phyloP scores from a whole-genome alignment of 2,888 invertebrate genomes.

The Dryocosmus kuriphilus region DNA sequence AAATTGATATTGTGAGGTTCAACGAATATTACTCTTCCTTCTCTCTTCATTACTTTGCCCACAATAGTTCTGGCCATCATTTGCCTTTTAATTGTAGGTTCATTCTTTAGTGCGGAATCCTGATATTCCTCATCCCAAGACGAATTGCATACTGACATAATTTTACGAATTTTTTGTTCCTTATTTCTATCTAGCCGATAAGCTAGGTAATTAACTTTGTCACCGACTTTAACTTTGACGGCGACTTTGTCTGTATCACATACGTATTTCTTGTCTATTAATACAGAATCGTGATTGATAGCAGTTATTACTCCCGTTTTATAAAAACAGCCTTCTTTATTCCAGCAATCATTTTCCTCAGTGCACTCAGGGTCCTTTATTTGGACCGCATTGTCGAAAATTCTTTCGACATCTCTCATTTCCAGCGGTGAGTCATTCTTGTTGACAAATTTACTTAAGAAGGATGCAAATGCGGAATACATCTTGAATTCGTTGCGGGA shows the following conservation, averaged over 20 bases:
- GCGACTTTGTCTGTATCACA: slow-evolving; percentile 78
- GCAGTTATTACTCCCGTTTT: slow-evolving; percentile 81
- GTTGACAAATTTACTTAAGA: slow-evolving; percentile 31
- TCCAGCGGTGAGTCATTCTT: slow-evolving; percentile 44
- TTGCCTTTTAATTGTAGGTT: slow-evolving; percentile 32
- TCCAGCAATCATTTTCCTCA: neutral
- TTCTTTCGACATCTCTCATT: slow-evolving; percentile 60
- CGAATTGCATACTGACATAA: slow-evolving; percentile 80
- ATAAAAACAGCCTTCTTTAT: slow-evolving; percentile 63
- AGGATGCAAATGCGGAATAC: slow-evolving; percentile 78
- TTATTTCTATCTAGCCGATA: slow-evolving; percentile 78
- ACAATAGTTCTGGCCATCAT: slow-evolving; percentile 70
- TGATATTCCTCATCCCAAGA: slow-evolving; percentile 68
- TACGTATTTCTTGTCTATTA: slow-evolving; percentile 82
- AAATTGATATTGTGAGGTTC: slow-evolving; percentile 81
- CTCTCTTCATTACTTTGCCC: slow-evolving; percentile 76
- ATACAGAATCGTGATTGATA: slow-evolving; percentile 78
- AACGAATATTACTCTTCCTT: slow-evolving; percentile 76
- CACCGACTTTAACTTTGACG: slow-evolving; percentile 78
- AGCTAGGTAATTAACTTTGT: slow-evolving; percentile 80
- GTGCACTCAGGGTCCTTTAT: slow-evolving; percentile 32
- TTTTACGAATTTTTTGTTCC: slow-evolving; percentile 80
- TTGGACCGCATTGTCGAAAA: slow-evolving; percentile 52
- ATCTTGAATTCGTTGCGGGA: slow-evolving; percentile 70
- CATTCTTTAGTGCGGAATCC: slow-evolving; percentile 43